phyloP scores from a whole-genome alignment of 2,888 invertebrate species.

The Orchestes rusci region DNA sequence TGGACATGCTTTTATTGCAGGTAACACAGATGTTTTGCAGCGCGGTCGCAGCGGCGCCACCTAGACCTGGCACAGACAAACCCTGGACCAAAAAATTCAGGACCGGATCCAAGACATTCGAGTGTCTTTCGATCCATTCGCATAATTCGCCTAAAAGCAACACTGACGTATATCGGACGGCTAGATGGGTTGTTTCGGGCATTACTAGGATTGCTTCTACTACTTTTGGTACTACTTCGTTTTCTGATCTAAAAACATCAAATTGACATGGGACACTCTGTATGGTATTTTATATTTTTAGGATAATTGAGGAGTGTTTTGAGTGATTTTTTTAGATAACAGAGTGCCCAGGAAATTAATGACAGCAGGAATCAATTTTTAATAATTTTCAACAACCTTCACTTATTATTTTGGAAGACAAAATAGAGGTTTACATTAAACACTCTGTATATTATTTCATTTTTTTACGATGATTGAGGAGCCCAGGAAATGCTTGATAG shows the following conservation, averaged over 20 bases:
- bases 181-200: conserved; percentile 75
- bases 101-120: conserved; percentile 71
- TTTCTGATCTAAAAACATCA: conserved; percentile 78
- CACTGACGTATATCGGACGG: conserved; percentile 84
- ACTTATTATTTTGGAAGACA: too few relatives aligned
- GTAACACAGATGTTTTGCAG: conserved; percentile 79
- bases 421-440: too few relatives aligned
- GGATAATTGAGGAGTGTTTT: too few relatives aligned
- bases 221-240: conserved; percentile 87
- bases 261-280: too few relatives aligned
- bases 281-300: too few relatives aligned
- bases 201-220: conserved; percentile 84
- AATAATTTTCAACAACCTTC: too few relatives aligned
- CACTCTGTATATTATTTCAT: too few relatives aligned
- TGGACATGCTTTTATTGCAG: conserved; percentile 70
- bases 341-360: too few relatives aligned
- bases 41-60: conserved; percentile 74
- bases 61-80: conserved; percentile 58
- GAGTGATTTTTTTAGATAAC: too few relatives aligned
- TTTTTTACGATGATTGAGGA: too few relatives aligned
- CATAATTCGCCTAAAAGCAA: conserved; percentile 82
- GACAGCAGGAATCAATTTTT: too few relatives aligned
- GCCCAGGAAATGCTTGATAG: too few relatives aligned
- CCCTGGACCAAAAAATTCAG: conserved; percentile 72
- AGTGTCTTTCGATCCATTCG: conserved; percentile 91